phyloP scores from a whole-genome alignment of 2,888 invertebrate species.

The Amblyjoppa fuscipennis region DNA sequence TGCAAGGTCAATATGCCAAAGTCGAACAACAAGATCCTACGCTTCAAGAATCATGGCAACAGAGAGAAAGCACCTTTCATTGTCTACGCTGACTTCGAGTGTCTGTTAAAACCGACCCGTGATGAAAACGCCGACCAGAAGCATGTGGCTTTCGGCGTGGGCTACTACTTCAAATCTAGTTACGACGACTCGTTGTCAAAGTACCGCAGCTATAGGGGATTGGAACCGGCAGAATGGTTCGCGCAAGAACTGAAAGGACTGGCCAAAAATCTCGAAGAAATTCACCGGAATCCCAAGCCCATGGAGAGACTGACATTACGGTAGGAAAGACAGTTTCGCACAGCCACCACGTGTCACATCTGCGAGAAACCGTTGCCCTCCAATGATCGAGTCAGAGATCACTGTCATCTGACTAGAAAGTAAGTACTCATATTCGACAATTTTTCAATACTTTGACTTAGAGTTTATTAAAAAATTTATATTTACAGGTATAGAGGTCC shows the following conservation, averaged over 20 bases:
- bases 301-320: slow-evolving; percentile 45
- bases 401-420: slow-evolving; percentile 69
- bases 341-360: slow-evolving; percentile 63
- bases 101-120: slow-evolving; percentile 50
- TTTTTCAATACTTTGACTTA: too few relatives aligned
- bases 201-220: slow-evolving; percentile 41
- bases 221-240: slow-evolving; percentile 61
- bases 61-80: slow-evolving; percentile 61
- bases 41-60: slow-evolving; percentile 59
- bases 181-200: slow-evolving; percentile 52
- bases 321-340: slow-evolving; percentile 38
- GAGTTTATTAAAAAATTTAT: too few relatives aligned
- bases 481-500: slow-evolving; percentile 63
- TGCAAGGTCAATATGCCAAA: slow-evolving; percentile 45
- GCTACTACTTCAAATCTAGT: slow-evolving; percentile 41
- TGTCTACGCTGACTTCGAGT: slow-evolving; percentile 64
- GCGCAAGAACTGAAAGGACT: slow-evolving; percentile 27
- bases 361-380: slow-evolving; percentile 63
- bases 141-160: slow-evolving; percentile 55
- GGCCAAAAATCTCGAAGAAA: slow-evolving; percentile 16
- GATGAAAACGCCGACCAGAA: slow-evolving; percentile 43
- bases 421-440: neutral
- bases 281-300: slow-evolving; percentile 19
- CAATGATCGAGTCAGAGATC: slow-evolving; percentile 57
- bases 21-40: slow-evolving; percentile 49